Evolutionary conservation across 2,113 vertebrate genomes (phyloP).

Genomic region (Bothrops jararaca): DNA sequence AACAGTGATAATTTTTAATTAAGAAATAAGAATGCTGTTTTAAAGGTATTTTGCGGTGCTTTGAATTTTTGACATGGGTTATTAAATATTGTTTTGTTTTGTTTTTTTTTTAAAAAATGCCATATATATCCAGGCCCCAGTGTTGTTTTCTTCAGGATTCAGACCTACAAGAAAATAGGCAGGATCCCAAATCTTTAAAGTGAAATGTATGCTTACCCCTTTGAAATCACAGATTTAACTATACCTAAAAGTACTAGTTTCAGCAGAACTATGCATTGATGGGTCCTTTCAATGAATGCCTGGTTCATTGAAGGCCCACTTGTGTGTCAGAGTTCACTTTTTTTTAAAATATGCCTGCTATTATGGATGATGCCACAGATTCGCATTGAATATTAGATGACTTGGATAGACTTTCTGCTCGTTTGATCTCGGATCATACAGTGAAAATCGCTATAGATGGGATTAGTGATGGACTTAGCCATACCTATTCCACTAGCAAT

Average conservation of each 20-base stretch:
- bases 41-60: constrained; percentile 48
- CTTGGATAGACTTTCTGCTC: not conserved
- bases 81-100: constrained; percentile 8
- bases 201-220: constrained; percentile 13
- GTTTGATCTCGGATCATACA: not conserved
- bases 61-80: constrained; percentile 54
- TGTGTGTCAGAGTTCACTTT: not conserved
- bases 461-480: not conserved
- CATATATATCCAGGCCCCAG: not conserved
- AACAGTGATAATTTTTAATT: constrained; percentile 59
- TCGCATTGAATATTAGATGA: not conserved
- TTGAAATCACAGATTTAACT: constrained; percentile 18
- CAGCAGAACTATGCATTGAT: not conserved
- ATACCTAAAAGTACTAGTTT: not conserved
- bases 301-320: not conserved
- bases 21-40: constrained; percentile 45
- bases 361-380: not conserved
- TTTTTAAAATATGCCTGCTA: not conserved
- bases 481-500: not conserved
- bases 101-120: not conserved
- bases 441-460: not conserved
- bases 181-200: not conserved
- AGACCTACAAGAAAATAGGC: not conserved
- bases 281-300: not conserved
- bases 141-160: constrained; percentile 5